Percentiles rank a stretch among this genome's conserved stretches.
phyloP scores from a whole-genome alignment of 2,888 invertebrate species.

The Rutpela maculata region DNA sequence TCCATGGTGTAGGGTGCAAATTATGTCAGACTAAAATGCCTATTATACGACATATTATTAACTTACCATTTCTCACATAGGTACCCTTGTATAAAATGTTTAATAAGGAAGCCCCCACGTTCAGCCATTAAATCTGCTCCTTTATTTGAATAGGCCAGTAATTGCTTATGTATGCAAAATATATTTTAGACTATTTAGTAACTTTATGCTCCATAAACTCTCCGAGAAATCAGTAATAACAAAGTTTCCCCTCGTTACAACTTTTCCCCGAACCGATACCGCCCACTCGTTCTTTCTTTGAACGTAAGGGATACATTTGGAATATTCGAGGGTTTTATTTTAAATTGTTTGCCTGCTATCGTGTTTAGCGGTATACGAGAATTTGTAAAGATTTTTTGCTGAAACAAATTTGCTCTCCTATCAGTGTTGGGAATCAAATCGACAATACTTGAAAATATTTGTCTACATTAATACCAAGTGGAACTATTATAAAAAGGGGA shows the following conservation, averaged over 20 bases:
- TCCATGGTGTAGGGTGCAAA: no score
- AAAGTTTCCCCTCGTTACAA: neutral
- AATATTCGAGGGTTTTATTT: neutral
- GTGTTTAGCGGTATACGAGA: no score
- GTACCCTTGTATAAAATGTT: neutral
- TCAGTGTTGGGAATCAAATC: no score
- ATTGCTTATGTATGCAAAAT: neutral
- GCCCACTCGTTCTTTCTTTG: neutral
- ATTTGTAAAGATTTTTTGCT: no score
- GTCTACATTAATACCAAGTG: no score
- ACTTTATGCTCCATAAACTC: neutral
- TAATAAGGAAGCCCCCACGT: neutral
- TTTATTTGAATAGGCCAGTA: neutral
- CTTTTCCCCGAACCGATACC: neutral
- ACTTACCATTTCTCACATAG: neutral
- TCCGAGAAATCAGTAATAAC: neutral
- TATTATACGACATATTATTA: neutral
- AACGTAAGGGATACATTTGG: neutral
- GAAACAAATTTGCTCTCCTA: no score
- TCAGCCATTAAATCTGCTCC: neutral
- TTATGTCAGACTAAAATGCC: neutral
- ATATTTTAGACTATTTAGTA: neutral
- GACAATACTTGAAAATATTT: no score
- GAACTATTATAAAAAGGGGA: no score
- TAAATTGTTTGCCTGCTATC: neutral